Percentiles rank a stretch among this genome's conserved stretches.
phyloP scores from a whole-genome alignment of 1,140 invertebrate genomes.

The Stegodyphus mimosarum region DNA sequence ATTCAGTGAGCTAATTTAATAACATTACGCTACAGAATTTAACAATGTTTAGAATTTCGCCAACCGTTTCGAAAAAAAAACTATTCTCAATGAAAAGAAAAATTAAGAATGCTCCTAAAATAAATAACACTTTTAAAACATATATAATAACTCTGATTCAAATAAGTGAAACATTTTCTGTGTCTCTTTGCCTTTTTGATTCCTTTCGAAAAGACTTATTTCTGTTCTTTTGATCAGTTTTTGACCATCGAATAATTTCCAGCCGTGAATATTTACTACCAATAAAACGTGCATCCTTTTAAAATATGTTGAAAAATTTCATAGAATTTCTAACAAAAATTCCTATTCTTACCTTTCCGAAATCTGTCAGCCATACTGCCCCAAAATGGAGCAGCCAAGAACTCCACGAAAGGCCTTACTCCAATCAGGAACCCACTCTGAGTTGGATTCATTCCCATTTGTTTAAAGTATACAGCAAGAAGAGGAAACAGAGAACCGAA shows the following conservation, averaged over 20 bases:
- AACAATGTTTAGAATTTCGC: too few relatives aligned
- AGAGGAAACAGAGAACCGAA: slow-evolving; percentile 98
- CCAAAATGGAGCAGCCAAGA: slow-evolving; percentile 98
- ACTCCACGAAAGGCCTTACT: slow-evolving; percentile 95
- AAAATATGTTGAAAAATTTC: too few relatives aligned
- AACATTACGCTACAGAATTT: too few relatives aligned
- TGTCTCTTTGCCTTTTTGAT: not conserved
- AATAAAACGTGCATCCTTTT: too few relatives aligned
- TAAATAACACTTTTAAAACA: not conserved
- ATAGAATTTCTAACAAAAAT: not conserved
- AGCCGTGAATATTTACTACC: too few relatives aligned
- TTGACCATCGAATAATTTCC: too few relatives aligned
- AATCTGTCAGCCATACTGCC: slow-evolving; percentile 93
- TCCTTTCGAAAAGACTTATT: too few relatives aligned
- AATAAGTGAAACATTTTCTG: not conserved
- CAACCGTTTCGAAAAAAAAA: too few relatives aligned
- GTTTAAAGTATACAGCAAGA: slow-evolving; percentile 98
- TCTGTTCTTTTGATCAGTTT: too few relatives aligned
- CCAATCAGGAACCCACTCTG: slow-evolving; percentile 91
- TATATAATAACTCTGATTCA: too few relatives aligned
- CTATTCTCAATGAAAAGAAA: too few relatives aligned
- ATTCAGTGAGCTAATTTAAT: too few relatives aligned
- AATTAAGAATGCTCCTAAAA: not conserved
- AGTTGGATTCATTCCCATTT: slow-evolving; percentile 96
- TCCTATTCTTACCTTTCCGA: slow-evolving; percentile 75